Base-by-base conservation (phyloP, 2,888 invertebrate species). In the Apamea monoglypha region DNA sequence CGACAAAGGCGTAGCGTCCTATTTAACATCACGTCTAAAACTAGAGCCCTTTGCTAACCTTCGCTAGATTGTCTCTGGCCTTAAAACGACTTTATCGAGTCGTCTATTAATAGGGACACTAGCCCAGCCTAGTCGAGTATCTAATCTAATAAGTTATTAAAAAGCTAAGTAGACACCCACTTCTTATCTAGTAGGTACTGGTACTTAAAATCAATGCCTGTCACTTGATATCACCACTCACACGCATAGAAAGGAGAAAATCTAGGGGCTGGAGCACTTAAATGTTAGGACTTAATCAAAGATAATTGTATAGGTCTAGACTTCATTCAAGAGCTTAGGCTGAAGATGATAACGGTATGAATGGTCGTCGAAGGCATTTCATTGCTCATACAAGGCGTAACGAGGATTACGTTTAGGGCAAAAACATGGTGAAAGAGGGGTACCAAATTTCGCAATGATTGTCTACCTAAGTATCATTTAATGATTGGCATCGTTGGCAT, bases 381-480 rank as follows among this genome's bases (percentile, higher is more conserved):
- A 40, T 25, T 59, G 18, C n/a, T 67, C 44, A 44, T 7, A 32
- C 4, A 12, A 36, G n/a, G 4, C 68, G 12, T 53, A 32, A 47
- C 3, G 59, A 61, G 3, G 47, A 53, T 68, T 47, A 36, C 53
- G 25, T 53, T 29, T 66, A 12, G 21, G n/a, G 14, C 16, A 1
- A 61, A 67, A 80, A 50, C 1, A 80, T 81, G 70, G 25, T 81
- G 64, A 85, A 81, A 85, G 70, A 85, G 0, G 16, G 21, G 21
- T 70, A 18, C 44, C 64, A 21, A n/a, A 61, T 85, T 81, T 70
- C 70, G 44, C 59, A 85, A 80, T 59, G 21, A 81, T 80, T 81
- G 16, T 32, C 3, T 25, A 21, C 10, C 21, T 4, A 47, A n/a
- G 50, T 47, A 63, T 40, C 50, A 29, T 77, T 53, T 63, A 12